Evolutionary conservation across 2,113 vertebrate genomes (phyloP).

Genomic region (Narcine bancroftii): DNA sequence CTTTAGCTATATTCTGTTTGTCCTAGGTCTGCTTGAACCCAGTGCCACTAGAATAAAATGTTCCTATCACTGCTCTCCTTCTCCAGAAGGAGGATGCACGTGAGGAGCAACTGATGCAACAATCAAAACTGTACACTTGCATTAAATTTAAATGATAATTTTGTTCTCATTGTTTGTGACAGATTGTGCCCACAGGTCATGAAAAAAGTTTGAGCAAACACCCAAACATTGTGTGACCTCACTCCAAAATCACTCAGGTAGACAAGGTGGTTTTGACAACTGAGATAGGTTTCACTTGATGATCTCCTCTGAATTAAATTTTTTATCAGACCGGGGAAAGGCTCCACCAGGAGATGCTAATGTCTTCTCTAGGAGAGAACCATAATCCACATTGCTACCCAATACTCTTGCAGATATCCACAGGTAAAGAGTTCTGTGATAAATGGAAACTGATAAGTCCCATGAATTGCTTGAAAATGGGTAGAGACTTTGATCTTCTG

Average conservation of each 20-base stretch:
- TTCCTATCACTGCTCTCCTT: background rate
- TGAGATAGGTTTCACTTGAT: too few species aligned
- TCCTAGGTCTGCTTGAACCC: background rate
- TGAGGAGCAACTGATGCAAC: background rate
- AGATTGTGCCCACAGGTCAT: background rate
- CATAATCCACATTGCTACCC: background rate
- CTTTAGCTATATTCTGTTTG: background rate
- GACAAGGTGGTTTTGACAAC: background rate
- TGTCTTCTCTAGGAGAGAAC: background rate
- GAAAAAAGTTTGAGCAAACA: background rate
- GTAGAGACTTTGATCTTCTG: background rate
- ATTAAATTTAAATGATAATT: background rate
- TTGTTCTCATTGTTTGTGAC: slow-evolving; percentile 7
- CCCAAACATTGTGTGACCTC: background rate
- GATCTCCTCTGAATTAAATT: background rate
- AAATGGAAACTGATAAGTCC: background rate
- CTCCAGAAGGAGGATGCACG: background rate
- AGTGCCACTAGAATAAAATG: background rate
- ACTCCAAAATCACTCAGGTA: background rate
- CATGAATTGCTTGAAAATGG: background rate
- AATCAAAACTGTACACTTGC: background rate
- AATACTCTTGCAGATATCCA: background rate
- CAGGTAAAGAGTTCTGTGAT: background rate
- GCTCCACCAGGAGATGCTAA: background rate
- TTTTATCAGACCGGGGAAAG: background rate